Base-by-base conservation (phyloP, 2,113 vertebrate species). In the Melanerpes aurifrons region DNA sequence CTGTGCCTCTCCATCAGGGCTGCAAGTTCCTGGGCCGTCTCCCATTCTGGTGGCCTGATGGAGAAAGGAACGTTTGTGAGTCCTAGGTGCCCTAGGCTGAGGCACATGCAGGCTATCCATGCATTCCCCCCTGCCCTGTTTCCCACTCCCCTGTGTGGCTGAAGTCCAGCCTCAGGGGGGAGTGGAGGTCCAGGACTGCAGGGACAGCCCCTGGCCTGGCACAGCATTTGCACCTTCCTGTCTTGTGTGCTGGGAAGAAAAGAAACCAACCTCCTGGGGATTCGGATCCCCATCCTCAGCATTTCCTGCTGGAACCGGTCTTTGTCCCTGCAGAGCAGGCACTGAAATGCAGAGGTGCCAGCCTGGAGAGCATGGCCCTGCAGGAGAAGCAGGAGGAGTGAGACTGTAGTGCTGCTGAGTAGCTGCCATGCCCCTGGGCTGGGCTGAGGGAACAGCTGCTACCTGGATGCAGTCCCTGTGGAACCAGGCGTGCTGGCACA, bases 71-170 rank as follows among this genome's bases (percentile, higher is more conserved):
- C 35, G 26, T 0, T 7, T 8, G 28, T 32, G 28, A 40, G 22
- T 7, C 22, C 7, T 10, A 3, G 6, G 25, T 32, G 15, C 4
- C n/a, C 12, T 1, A 1, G n/a, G 35, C 7, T 14, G 3, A 67
- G 61, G 61, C 45, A 25, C 25, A 6, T 16, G 29, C 15, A 15
- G 8, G 8, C 13, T 2, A 0, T 9, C n/a, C 54, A 19, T 48
- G 26, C 12, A 28, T 16, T 18, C 20, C 8, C 2, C 8, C 25
- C 6, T 4, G 20, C 20, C 15, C 25, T 3, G 0, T n/a, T 67
- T 47, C 28, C 17, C 7, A 1, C 8, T 67, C 26, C 26, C 21
- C 19, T 26, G 3, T 43, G 47, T 28, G 40, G 62, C 54, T 12
- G 13, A 62, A 61, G 15, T 4, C 17, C 28, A 21, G 26, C 14